Evolutionary conservation across 2,888 invertebrate genomes (phyloP), one percentile per base, ranked within the genome.

Genomic region (Troides oblongomaculatus): DNA sequence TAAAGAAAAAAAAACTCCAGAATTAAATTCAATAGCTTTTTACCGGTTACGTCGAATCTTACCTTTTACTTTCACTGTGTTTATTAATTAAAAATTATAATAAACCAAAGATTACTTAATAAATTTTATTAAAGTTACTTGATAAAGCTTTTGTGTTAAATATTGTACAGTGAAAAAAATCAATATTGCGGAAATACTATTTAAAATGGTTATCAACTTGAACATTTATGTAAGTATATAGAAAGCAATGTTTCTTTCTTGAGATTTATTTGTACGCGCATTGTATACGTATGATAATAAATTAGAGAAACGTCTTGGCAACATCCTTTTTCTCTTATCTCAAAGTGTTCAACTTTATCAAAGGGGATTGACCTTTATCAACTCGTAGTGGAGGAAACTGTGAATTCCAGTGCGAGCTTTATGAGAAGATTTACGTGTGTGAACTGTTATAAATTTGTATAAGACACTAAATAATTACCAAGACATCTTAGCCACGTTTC

Each of bases 321-420:
- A 64, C 69, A 69, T 69, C 56, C 64, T 65, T 69, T 62, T 65
- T 62, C 58, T 65, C 65, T 69, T 69, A 69, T 69, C 69, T 69
- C 53, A 61, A 69, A 60, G 60, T 64, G 60, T 64, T 56, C 64
- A 64, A 60, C 69, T 69, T 69, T 69, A 69, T 69, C 69, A 65
- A 64, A 65, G 69, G 65, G 65, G 65, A 69, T 65, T 66, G 69
- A 69, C 65, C 65, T 65, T 57, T 50, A 65, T 36, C 43, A 58
- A 46, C 60, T 64, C 61, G 43, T 61, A 56, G 57, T 57, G 18
- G 57, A 62, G 39, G 23, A 30, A 61, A 61, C 68, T 18, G 30
- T 60, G 0, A 23, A 30, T 18, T 59, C 30, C 17, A 7, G 30
- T 30, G 18, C 14, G 7, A 53, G 53, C 53, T 53, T 53, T n/a